Evolutionary conservation across 2,797 vertebrate species (phyloP).

Genomic region (Fundulus diaphanus): DNA sequence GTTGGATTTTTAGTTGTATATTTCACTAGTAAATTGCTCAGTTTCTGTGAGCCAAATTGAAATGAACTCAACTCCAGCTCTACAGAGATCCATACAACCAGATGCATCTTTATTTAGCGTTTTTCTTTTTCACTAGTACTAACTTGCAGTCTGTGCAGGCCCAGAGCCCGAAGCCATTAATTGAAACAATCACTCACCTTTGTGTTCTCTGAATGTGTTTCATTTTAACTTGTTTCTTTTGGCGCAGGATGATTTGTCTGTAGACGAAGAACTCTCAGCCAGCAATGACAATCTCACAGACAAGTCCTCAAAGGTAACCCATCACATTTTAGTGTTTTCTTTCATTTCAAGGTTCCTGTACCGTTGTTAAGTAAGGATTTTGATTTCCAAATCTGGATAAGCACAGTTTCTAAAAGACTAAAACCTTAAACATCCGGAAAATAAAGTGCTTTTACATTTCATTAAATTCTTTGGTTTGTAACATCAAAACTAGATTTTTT

Average conservation of each 20-base stretch:
- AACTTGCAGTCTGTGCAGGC: background rate
- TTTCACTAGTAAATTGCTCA: no score
- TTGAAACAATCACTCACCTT: background rate
- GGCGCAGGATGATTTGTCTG: conserved; percentile 63
- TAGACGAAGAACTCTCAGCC: conserved; percentile 38
- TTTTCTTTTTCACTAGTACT: background rate
- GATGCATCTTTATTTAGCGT: background rate
- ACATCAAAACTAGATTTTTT: background rate
- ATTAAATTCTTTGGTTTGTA: background rate
- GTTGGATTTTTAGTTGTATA: background rate
- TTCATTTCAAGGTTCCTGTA: background rate
- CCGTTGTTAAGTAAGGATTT: background rate
- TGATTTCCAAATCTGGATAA: background rate
- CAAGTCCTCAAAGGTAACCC: conserved; percentile 62
- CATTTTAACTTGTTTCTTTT: background rate
- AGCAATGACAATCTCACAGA: conserved; percentile 47
- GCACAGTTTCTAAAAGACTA: background rate
- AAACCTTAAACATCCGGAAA: background rate
- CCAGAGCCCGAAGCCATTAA: background rate
- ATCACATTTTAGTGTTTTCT: background rate
- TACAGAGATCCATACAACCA: background rate
- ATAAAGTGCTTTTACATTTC: background rate
- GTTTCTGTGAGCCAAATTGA: no score
- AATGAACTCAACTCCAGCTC: background rate
- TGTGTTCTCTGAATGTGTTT: background rate